Evolutionary conservation across 2,797 vertebrate genomes (phyloP).

Genomic region (Rhincodon typus): DNA sequence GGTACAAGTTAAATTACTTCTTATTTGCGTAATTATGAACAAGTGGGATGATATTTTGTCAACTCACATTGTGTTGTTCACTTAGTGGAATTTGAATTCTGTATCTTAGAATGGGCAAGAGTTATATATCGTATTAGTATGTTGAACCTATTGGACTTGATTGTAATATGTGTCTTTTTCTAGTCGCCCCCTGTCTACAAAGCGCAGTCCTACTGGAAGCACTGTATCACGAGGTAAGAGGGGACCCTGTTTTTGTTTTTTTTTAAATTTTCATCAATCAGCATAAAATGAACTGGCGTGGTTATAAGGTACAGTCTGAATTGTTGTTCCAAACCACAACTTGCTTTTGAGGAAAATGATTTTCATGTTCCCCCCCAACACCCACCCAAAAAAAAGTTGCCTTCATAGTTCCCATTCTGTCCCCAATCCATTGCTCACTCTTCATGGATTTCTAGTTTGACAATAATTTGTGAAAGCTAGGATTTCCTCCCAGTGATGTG

Average conservation of each 20-base stretch:
- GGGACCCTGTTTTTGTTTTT: neutral
- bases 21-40: too few relatives aligned
- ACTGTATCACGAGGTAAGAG: conserved; percentile 82
- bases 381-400: too few relatives aligned
- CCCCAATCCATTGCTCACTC: neutral
- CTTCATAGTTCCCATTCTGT: neutral
- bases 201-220: conserved; percentile 82
- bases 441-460: neutral
- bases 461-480: too few relatives aligned
- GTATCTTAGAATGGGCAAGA: neutral
- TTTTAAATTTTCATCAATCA: neutral
- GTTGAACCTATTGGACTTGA: neutral
- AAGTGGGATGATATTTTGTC: neutral
- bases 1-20: neutral
- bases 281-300: neutral
- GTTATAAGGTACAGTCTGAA: too few relatives aligned
- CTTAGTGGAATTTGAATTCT: neutral
- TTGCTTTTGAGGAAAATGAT: neutral
- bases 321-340: too few relatives aligned
- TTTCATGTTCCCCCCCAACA: neutral
- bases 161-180: conserved; percentile 40
- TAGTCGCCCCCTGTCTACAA: conserved; percentile 85
- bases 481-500: too few relatives aligned
- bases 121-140: neutral
- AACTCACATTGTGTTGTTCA: neutral